Percentiles rank a stretch among this genome's conserved stretches.
phyloP scores from a whole-genome alignment of 2,888 invertebrate species.

The Oxystoma pomonae region DNA sequence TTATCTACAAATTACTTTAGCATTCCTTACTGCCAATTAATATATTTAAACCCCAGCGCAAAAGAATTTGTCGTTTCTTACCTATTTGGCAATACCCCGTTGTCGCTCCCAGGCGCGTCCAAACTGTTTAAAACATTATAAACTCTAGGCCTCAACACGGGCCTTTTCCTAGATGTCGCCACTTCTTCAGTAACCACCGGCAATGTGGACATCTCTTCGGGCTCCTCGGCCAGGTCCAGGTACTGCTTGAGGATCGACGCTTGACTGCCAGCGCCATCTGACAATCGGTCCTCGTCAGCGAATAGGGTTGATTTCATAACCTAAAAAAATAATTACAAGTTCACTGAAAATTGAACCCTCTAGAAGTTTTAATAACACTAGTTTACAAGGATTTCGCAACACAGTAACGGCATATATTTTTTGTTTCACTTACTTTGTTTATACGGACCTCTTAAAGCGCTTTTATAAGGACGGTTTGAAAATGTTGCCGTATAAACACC shows the following conservation, averaged over 20 bases:
- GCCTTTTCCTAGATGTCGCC: slow-evolving; percentile 18
- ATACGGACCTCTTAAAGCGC: too few relatives aligned
- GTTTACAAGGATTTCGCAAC: too few relatives aligned
- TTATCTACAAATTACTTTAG: too few relatives aligned
- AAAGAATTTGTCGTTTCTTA: too few relatives aligned
- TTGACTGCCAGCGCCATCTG: slow-evolving; percentile 28
- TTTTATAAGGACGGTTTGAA: too few relatives aligned
- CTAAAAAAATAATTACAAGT: slow-evolving; percentile 10
- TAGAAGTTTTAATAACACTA: too few relatives aligned
- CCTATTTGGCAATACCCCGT: slow-evolving; percentile 22
- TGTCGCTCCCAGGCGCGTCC: slow-evolving; percentile 11
- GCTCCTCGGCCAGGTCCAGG: slow-evolving; percentile 28
- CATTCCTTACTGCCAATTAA: too few relatives aligned
- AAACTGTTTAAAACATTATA: slow-evolving; percentile 29
- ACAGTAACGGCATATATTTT: too few relatives aligned
- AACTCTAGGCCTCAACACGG: slow-evolving; percentile 29
- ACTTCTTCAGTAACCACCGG: slow-evolving; percentile 26
- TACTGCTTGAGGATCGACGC: slow-evolving; percentile 31
- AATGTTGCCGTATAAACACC: too few relatives aligned
- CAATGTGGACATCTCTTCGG: slow-evolving; percentile 26
- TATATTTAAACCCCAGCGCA: too few relatives aligned
- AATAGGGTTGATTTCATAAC: slow-evolving; percentile 35
- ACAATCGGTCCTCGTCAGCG: slow-evolving; percentile 33
- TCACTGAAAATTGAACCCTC: too few relatives aligned
- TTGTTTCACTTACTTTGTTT: too few relatives aligned